Base-by-base conservation (phyloP, 2,888 invertebrate species). In the Choreutis nemorana region DNA sequence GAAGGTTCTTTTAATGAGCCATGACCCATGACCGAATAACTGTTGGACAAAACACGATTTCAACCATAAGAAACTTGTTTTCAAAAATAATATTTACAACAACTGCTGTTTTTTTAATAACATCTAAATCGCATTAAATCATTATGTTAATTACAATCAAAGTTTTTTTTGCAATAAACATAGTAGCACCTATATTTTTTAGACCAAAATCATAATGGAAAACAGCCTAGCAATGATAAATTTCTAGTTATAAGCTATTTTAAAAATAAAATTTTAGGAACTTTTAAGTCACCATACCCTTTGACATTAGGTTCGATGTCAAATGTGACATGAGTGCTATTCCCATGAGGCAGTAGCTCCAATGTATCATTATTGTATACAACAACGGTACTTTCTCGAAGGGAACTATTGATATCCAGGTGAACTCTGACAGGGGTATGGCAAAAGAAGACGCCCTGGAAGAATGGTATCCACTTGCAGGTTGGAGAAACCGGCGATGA, bases 381-480 rank as follows among this genome's bases (percentile, higher is more conserved):
- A 13, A 51, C 47, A 3, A 71, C 25, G 0, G 54, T 58, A 13
- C 57, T 52, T 22, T 57, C 45, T 2, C 47, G 45, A 1, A 67
- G 23, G 4, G 42, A 46, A 29, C 71, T 62, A 4, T 56, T 55
- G 0, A 77, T 31, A 39, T 70, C 67, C 16, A 78, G 56, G 35
- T 77, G 72, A 1, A 71, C 70, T 39, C 70, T 68, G 1, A 70
- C 68, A 1, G 48, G 47, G 0, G 40, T 40, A 24, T 78, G 77
- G 29, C 75, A 72, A 34, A 46, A 60, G 31, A 71, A 77, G 0
- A 66, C 53, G 15, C 58, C 68, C 61, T 65, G 71, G 27, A 77
- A 75, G 28, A 55, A 70, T 0, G 78, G 75, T 1, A 78, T 47
- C 77, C 77, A 78, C 29, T 55, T 62, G 50, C 70, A 67, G 24